Evolutionary conservation across 2,888 invertebrate species (phyloP), one percentile per base, ranked within the genome.

Genomic region (Tachina grossa): DNA sequence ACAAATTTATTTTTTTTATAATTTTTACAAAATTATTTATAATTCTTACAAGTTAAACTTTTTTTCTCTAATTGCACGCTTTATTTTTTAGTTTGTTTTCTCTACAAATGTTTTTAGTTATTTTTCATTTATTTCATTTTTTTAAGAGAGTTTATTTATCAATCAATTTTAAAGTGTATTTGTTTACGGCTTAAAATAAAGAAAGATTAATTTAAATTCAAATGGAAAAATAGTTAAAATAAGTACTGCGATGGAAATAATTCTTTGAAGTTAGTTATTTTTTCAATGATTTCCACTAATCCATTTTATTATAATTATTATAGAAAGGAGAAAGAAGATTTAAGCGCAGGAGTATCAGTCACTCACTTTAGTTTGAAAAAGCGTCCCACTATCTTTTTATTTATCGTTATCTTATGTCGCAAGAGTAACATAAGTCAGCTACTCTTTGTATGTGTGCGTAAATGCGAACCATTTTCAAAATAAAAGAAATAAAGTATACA

Each of bases 11-110:
- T 53, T 66, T 69, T 68, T 22, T 51, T 69, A 49, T 61, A 66
- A 75, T 81, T 81, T 81, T 75, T 81, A 81, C 75, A 81, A 81
- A 81, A 81, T 80, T 75, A 63, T 55, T 81, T 72, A 43, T 75
- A 55, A 61, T 39, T 69, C 81, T 81, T 75, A 81, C n/a, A 59
- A 53, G 13, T 53, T 68, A 59, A 13, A 31, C 1, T 2, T 31
- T 53, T 66, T 53, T 65, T 39, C n/a, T 75, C 45, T 45, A 61
- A 81, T 81, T 81, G 81, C 81, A 81, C 81, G 69, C 75, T 68
- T n/a, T 45, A 79, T 63, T 43, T 79, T 45, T 16, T 31, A 4
- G 5, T 31, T 31, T 31, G 31, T 6, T 31, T 31, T 31, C 9
- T 51, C 9, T 47, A 31, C 9, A 43, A 47, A 41, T n/a, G 14